Percentiles rank a stretch among this genome's conserved stretches.
phyloP scores from a whole-genome alignment of 2,888 invertebrate genomes.

The Limnephilus marmoratus region DNA sequence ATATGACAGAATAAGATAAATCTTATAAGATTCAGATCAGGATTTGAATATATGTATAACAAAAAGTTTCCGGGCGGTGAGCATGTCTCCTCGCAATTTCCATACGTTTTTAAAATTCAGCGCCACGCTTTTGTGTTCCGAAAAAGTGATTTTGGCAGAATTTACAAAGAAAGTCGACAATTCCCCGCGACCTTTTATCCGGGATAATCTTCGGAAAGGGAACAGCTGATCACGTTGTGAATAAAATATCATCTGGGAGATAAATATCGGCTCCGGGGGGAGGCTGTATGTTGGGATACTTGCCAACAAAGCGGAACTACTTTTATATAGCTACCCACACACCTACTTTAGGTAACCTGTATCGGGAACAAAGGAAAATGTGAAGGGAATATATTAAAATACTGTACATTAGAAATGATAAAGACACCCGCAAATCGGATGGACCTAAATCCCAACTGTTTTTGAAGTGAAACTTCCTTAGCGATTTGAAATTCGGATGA shows the following conservation, averaged over 20 bases:
- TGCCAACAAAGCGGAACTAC: not conserved
- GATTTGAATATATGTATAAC: slow-evolving; percentile 40
- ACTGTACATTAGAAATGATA: not conserved
- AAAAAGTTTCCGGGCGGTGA: slow-evolving; percentile 20
- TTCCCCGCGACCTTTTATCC: slow-evolving; percentile 48
- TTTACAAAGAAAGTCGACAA: slow-evolving; percentile 45
- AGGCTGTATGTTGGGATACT: not conserved
- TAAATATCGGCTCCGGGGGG: slow-evolving; percentile 23
- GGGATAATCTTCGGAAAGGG: slow-evolving; percentile 54
- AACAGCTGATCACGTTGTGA: slow-evolving; percentile 58
- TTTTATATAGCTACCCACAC: not conserved
- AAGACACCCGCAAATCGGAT: not conserved
- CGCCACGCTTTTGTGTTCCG: slow-evolving; percentile 27
- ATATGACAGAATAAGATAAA: not conserved
- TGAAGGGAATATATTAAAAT: not conserved
- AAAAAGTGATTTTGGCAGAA: slow-evolving; percentile 43
- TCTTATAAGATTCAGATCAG: slow-evolving; percentile 21
- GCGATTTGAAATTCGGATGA: too few relatives aligned
- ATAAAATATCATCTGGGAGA: slow-evolving; percentile 58
- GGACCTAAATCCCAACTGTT: not conserved
- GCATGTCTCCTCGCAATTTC: not conserved
- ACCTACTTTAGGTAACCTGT: not conserved
- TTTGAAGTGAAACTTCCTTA: not conserved
- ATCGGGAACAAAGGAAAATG: not conserved
- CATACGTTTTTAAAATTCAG: slow-evolving; percentile 37